Percentiles rank a stretch among this genome's conserved stretches.
phyloP scores from a whole-genome alignment of 2,113 vertebrate genomes.

The Hemiscyllium ocellatum region DNA sequence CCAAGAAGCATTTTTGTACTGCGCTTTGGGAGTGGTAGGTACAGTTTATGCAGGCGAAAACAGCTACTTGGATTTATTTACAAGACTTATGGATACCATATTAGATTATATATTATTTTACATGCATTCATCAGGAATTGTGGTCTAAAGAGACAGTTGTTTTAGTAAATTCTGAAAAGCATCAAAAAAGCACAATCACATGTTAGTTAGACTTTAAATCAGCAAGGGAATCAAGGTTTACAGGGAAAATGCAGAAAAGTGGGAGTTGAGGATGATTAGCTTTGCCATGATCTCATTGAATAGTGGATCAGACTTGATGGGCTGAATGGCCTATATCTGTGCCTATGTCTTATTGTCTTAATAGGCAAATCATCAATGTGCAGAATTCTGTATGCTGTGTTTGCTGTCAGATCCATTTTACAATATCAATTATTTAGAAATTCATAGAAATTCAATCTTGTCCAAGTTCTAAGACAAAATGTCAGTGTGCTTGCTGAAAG shows the following conservation, averaged over 20 bases:
- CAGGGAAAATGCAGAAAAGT: too few relatives aligned
- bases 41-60: not conserved
- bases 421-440: not conserved
- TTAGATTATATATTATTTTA: not conserved
- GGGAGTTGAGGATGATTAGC: too few relatives aligned
- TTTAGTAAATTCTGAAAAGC: not conserved
- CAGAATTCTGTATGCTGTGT: not conserved
- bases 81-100: not conserved
- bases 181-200: not conserved
- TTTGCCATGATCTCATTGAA: too few relatives aligned
- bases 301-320: too few relatives aligned
- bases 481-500: not conserved
- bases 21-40: not conserved
- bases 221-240: too few relatives aligned
- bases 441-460: not conserved
- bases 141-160: not conserved
- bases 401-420: not conserved
- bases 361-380: not conserved
- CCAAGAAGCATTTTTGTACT: too few relatives aligned
- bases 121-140: not conserved
- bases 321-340: too few relatives aligned
- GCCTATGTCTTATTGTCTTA: too few relatives aligned
- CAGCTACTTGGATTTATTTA: not conserved
- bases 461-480: not conserved
- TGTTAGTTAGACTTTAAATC: not conserved